Evolutionary conservation across 1,140 invertebrate genomes (phyloP).

Genomic region (Apolygus lucorum): DNA sequence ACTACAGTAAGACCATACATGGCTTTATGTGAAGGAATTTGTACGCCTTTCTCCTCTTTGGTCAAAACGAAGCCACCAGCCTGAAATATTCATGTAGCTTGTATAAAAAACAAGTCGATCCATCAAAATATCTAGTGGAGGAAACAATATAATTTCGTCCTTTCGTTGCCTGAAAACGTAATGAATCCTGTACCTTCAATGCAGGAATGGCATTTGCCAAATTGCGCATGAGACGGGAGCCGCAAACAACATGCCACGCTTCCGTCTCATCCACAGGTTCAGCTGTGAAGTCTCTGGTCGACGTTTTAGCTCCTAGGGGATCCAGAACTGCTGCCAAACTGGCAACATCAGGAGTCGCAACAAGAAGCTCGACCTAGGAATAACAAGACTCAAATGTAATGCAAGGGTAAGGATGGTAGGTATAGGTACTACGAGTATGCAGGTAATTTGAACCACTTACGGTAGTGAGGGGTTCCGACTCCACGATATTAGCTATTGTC

Average conservation of each 20-base stretch:
- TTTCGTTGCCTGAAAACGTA: neutral
- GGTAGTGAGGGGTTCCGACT: slow-evolving; percentile 55
- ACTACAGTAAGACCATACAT: slow-evolving; percentile 43
- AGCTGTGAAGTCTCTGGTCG: slow-evolving; percentile 45
- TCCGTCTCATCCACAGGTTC: slow-evolving; percentile 43
- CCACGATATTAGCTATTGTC: slow-evolving; percentile 48
- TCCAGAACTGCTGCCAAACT: slow-evolving; percentile 44
- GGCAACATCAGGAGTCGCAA: slow-evolving; percentile 39
- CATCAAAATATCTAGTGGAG: neutral
- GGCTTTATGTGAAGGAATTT: slow-evolving; percentile 39
- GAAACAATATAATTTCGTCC: neutral
- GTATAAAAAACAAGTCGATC: too few relatives aligned
- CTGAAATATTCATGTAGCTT: too few relatives aligned
- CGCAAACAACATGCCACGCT: neutral
- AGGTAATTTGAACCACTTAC: slow-evolving; percentile 36
- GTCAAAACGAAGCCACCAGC: slow-evolving; percentile 66
- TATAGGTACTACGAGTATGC: neutral
- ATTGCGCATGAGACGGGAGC: slow-evolving; percentile 43
- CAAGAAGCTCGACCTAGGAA: slow-evolving; percentile 38
- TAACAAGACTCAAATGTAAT: neutral
- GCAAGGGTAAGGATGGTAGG: neutral
- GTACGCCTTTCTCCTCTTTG: slow-evolving; percentile 56
- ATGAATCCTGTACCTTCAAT: neutral
- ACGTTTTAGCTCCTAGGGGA: slow-evolving; percentile 47
- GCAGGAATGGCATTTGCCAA: slow-evolving; percentile 48